Evolutionary conservation across 2,797 vertebrate genomes (phyloP), one percentile per base, ranked within the genome.

Genomic region (Avahi laniger): DNA sequence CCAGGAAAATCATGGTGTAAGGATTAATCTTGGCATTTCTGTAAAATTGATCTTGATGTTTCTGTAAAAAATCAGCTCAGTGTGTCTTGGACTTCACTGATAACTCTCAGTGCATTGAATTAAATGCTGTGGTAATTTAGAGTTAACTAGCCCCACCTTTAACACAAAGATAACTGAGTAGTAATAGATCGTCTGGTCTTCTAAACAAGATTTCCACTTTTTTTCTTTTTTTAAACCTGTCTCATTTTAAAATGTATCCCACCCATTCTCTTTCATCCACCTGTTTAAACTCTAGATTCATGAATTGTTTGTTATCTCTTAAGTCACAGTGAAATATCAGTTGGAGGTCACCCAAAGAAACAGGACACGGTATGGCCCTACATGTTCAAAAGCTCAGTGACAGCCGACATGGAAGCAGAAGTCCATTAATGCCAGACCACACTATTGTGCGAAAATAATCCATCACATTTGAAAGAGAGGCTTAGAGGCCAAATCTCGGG

Each of bases 401-500:
- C 22, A 92, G 72, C 63, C 50, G 7, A 92, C 84, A 88, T 28
- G 22, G 72, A 95, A 3, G 1, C 2, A 28, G 88, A 93, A 15
- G 72, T 38, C 57, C 41, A 87, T 48, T 38, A 89, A 65, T 0
- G 20, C 38, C 9, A 24, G 95, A 91, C 2, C 50, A 87, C 3
- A 48, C 78, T 85, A 92, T 6, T 63, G 1, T 22, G 82, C 75
- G 48, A 79, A 93, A 92, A 96, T 43, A 83, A 97, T 20, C 95
- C 7, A 91, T 35, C 12, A 76, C 94, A 41, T 38, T 50, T 85
- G 38, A 95, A 96, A 76, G 89, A 81, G 38, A 33, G 88, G 75
- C 61, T 93, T 86, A 33, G 48, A 57, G 76, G 96, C 91, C 73
- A 92, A 96, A 97, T 93, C 97, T 96, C 86, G 30, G 43, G 88